Conservation (phyloP, 2,888 invertebrate genomes). For the Eristalis arbustorum region DNA sequence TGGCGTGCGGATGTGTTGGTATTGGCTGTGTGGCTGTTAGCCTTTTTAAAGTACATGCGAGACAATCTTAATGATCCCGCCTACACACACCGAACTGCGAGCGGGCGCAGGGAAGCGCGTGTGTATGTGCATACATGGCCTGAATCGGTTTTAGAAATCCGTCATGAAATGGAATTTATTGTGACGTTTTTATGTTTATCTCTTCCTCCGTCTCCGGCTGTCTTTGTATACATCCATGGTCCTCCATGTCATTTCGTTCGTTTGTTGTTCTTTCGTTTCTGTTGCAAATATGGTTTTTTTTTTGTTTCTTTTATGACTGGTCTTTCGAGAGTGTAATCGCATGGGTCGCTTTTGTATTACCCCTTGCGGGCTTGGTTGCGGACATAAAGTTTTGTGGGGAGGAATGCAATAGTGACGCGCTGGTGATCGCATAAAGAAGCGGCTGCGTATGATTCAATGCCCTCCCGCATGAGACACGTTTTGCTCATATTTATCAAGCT, state of each 20-base stretch:
- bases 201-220: neutral
- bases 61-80: slow-evolving; percentile 45
- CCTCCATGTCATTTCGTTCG: neutral
- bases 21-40: neutral
- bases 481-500: neutral
- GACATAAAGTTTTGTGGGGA: neutral
- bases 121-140: neutral
- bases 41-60: slow-evolving; percentile 21
- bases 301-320: slow-evolving; percentile 42
- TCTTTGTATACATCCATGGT: neutral
- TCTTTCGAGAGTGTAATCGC: slow-evolving; percentile 29
- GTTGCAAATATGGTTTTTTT: slow-evolving; percentile 29
- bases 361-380: neutral
- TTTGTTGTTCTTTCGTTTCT: slow-evolving; percentile 8
- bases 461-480: neutral
- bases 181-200: slow-evolving; percentile 50
- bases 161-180: slow-evolving; percentile 59
- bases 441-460: neutral
- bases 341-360: slow-evolving; percentile 20
- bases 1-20: neutral
- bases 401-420: neutral
- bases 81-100: slow-evolving; percentile 19
- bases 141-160: slow-evolving; percentile 49
- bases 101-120: neutral
- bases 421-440: neutral